Evolutionary conservation across 2,113 vertebrate genomes (phyloP).

Genomic region (Gallinago jamesoni): DNA sequence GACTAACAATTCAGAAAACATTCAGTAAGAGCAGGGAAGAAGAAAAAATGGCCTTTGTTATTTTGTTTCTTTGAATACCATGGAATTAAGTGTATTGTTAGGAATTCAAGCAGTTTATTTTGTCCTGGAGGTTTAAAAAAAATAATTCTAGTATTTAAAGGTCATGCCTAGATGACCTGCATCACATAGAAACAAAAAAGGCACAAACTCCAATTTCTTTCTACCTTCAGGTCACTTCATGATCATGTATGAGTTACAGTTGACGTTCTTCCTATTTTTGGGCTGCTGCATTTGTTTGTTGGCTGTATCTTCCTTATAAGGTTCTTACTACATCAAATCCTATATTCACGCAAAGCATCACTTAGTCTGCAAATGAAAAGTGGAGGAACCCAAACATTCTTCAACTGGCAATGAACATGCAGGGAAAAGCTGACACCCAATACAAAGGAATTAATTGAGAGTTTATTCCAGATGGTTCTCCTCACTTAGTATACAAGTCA

Average conservation of each 20-base stretch:
- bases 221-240: background rate
- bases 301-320: background rate
- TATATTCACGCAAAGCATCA: background rate
- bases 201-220: background rate
- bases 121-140: background rate
- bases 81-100: background rate
- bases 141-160: background rate
- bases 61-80: background rate
- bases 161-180: background rate
- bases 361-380: background rate
- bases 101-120: background rate
- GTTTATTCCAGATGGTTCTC: conserved; percentile 83
- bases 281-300: background rate
- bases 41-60: background rate
- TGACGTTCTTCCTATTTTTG: background rate
- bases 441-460: conserved; percentile 79
- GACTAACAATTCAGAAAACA: background rate
- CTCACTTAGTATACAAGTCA: conserved; percentile 75
- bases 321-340: background rate
- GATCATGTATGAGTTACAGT: background rate
- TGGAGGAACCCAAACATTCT: background rate
- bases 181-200: background rate
- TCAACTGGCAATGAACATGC: conserved; percentile 7
- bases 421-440: conserved; percentile 75
- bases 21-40: background rate